These are phyloP conservation scores for Anthopleura xanthogrammica DNA, from an alignment of 92 coral and sea anemone genomes.

Conservation along the genomic window DNA sequence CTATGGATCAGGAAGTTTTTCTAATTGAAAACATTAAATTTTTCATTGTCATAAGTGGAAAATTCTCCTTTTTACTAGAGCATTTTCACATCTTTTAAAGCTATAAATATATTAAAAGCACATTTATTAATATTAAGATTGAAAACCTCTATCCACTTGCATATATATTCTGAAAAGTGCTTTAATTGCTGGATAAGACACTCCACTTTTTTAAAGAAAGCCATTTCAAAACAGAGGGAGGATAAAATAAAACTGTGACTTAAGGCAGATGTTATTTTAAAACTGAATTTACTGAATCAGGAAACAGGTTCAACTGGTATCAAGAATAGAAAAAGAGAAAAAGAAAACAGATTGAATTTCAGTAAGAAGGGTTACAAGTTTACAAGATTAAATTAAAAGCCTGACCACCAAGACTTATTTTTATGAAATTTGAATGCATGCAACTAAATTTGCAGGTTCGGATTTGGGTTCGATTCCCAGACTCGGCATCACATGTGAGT, in stretches of 20 bases:
- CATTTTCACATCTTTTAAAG: too few species aligned
- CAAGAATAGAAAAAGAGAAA: neutral
- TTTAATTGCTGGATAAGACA: neutral
- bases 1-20: neutral
- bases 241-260: neutral
- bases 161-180: too few species aligned
- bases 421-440: neutral
- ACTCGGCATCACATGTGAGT: too few species aligned
- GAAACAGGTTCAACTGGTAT: neutral
- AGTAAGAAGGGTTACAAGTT: neutral
- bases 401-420: neutral
- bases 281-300: neutral
- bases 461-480: too few species aligned
- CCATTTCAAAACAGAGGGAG: neutral
- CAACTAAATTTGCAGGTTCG: too few species aligned
- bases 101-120: too few species aligned
- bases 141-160: too few species aligned
- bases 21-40: neutral
- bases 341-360: neutral
- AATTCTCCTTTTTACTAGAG: too few species aligned
- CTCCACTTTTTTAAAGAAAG: neutral
- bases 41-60: too few species aligned
- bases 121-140: too few species aligned
- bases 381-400: neutral
- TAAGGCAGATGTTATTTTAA: neutral